A percentile compares a stretch with the other conserved stretches of the same genome.
Conservation (phyloP, 2,113 vertebrate genomes). For the Ellobius talpinus region DNA sequence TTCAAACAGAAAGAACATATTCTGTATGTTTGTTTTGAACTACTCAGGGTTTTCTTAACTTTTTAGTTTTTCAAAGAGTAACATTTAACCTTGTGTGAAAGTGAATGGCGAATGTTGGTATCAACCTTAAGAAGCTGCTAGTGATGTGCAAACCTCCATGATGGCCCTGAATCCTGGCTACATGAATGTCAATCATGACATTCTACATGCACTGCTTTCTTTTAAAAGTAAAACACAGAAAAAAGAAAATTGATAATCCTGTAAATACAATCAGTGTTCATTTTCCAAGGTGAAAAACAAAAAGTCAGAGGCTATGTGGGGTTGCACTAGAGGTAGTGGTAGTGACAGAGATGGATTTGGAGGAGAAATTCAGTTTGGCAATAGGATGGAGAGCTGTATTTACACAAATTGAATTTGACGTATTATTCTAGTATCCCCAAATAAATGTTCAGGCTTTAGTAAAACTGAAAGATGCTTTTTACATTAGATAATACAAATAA, state of each 20-base stretch:
- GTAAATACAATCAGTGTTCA: not conserved
- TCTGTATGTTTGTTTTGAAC: no score
- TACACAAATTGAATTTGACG: not conserved
- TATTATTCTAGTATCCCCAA: not conserved
- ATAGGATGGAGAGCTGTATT: not conserved
- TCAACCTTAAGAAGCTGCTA: not conserved
- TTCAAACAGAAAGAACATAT: not conserved
- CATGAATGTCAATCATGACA: not conserved
- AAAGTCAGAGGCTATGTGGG: not conserved
- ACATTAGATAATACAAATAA: not conserved
- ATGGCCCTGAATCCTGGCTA: not conserved
- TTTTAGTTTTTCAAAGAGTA: no score
- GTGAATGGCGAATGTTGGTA: not conserved
- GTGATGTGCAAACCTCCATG: not conserved
- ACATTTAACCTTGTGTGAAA: not conserved
- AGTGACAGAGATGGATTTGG: not conserved
- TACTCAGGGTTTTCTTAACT: not conserved
- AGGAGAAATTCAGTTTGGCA: not conserved
- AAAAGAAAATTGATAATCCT: not conserved
- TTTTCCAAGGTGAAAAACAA: not conserved
- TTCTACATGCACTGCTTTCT: not conserved
- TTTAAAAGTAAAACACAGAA: not conserved
- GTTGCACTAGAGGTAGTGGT: not conserved
- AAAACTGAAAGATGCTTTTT: conserved; percentile 11
- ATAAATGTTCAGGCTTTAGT: not conserved